Percentiles rank a stretch among this genome's conserved stretches.
phyloP scores from a whole-genome alignment of 2,797 vertebrate species.

The Gambelia wislizenii region DNA sequence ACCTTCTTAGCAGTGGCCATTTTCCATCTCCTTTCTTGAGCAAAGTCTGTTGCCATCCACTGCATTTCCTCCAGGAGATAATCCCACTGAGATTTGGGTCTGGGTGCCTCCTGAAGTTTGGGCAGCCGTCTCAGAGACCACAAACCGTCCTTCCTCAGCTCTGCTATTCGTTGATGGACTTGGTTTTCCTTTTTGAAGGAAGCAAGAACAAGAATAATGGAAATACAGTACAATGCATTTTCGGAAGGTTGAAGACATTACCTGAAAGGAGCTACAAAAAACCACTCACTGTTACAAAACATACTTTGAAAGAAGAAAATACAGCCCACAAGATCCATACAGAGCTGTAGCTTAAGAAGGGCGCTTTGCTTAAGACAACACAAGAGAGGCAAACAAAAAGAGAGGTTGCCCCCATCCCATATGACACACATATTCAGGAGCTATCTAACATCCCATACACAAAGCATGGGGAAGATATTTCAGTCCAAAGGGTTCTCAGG shows the following conservation, averaged over 20 bases:
- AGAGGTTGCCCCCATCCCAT: neutral
- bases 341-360: neutral
- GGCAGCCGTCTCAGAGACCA: constrained; percentile 94
- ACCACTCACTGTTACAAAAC: neutral
- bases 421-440: neutral
- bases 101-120: constrained; percentile 91
- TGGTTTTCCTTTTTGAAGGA: constrained; percentile 88
- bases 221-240: neutral
- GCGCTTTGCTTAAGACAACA: neutral
- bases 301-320: neutral
- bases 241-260: constrained; percentile 1
- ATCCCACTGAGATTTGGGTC: constrained; percentile 97
- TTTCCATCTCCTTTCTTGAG: constrained; percentile 98
- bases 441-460: no score
- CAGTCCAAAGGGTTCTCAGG: no score
- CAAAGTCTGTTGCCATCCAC: constrained; percentile 99
- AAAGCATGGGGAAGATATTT: no score
- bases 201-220: neutral
- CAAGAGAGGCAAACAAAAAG: neutral
- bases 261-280: neutral
- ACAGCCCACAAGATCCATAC: neutral
- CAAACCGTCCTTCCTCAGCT: constrained; percentile 94
- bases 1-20: constrained; percentile 98
- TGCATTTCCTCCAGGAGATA: constrained; percentile 98
- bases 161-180: constrained; percentile 94